phyloP scores from a whole-genome alignment of 2,113 vertebrate species.

The Camarhynchus parvulus region DNA sequence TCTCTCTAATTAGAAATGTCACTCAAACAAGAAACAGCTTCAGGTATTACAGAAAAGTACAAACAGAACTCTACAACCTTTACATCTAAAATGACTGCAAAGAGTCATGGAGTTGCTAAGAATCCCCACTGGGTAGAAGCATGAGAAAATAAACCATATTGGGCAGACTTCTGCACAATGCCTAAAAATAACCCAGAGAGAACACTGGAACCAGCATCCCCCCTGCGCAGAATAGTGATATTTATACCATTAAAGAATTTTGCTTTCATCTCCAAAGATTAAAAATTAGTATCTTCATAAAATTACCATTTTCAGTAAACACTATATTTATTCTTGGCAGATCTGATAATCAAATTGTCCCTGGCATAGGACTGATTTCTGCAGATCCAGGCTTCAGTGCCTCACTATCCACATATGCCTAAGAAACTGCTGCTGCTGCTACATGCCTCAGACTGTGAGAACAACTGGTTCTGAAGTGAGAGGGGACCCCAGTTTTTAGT shows the following conservation, averaged over 20 bases:
- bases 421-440: background rate
- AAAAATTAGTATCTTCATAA: background rate
- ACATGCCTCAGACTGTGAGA: background rate
- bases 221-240: background rate
- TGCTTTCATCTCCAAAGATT: background rate
- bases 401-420: rapidly evolving
- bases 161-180: background rate
- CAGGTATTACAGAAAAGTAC: background rate
- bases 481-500: background rate
- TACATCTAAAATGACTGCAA: background rate
- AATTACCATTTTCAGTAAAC: background rate
- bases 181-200: background rate
- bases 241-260: background rate
- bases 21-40: background rate
- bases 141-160: background rate
- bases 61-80: background rate
- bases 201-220: background rate
- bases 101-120: background rate
- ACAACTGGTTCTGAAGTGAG: background rate
- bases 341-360: background rate
- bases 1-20: background rate
- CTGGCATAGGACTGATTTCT: background rate
- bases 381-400: background rate
- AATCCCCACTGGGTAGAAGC: background rate
- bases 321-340: background rate